Conservation (phyloP, 2,888 invertebrate species). For the Augiades crinisus region DNA sequence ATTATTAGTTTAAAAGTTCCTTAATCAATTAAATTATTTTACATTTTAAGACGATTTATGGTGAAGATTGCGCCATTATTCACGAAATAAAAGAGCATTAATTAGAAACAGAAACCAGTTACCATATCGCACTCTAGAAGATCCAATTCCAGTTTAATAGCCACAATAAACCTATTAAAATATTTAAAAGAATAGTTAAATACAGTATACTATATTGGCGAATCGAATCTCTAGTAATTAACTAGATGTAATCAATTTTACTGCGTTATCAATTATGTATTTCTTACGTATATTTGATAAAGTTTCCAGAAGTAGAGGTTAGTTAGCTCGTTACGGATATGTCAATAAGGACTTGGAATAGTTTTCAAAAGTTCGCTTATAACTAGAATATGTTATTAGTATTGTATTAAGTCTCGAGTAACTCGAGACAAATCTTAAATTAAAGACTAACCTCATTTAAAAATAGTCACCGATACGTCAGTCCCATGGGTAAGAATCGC, state of each 20-base stretch:
- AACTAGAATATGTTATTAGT: no score
- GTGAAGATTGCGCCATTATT: background rate
- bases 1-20: slow-evolving; percentile 7
- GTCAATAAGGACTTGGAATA: no score
- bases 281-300: background rate
- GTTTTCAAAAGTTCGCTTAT: no score
- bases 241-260: background rate
- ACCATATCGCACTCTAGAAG: slow-evolving; percentile 19
- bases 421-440: no score
- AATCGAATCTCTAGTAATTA: slow-evolving; percentile 1
- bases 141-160: background rate
- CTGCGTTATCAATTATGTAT: background rate
- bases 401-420: no score
- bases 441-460: no score
- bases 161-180: slow-evolving; percentile 1
- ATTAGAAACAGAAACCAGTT: background rate
- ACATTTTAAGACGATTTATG: background rate
- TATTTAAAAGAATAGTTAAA: background rate
- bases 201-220: background rate
- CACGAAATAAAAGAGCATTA: background rate
- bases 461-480: no score
- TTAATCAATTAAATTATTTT: slow-evolving; percentile 1
- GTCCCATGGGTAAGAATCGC: no score
- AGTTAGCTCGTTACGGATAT: no score
- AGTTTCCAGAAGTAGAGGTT: no score